Evolutionary conservation across 2,888 invertebrate genomes (phyloP), one percentile per base, ranked within the genome.

Genomic region (Germaria angustata): DNA sequence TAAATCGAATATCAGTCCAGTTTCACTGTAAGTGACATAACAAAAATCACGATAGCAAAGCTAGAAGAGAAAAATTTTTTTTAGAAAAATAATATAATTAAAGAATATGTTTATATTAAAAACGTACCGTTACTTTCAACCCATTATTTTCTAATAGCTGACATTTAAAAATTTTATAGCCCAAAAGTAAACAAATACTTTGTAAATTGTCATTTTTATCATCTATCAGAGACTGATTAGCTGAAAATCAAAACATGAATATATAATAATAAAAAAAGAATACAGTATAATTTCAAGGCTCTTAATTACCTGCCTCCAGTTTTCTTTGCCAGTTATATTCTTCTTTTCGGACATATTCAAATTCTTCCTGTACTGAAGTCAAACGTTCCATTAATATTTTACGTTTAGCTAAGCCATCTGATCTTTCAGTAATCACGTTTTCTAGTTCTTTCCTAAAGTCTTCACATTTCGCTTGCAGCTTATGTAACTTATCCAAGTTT

Each of bases 11-110:
- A 59, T 20, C 17, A 65, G 28, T 0, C 2, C 17, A 0, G 24
- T 63, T 75, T 69, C 69, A 7, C 22, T 66, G 9, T 65, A 76
- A n/a, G 79, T 71, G 28, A 80, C 61, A 72, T 66, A 65, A 17
- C 76, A 80, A 24, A 20, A 32, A 51, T 79, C 65, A 3, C 63
- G 44, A 44, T 79, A 83, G 5, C 13, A 11, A 8, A 83, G 66
- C 82, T 83, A 17, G 28, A 71, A 36, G 1, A 49, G 3, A 13
- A 44, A 34, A 34, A 28, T 3, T 5, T 28, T 5, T 3, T 28
- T 28, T 34, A 59, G 5, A 15, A 7, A 66, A 36, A 32, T 2
- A 44, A 34, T 34, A n/a, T 0, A 46, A 0, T 46, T 46, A 9
- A 46, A 8, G 9, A 46, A 36, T 36, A 28, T 13, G 13, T 28